Base-by-base conservation (phyloP, 2,888 invertebrate species). In the Prosapia bicincta region DNA sequence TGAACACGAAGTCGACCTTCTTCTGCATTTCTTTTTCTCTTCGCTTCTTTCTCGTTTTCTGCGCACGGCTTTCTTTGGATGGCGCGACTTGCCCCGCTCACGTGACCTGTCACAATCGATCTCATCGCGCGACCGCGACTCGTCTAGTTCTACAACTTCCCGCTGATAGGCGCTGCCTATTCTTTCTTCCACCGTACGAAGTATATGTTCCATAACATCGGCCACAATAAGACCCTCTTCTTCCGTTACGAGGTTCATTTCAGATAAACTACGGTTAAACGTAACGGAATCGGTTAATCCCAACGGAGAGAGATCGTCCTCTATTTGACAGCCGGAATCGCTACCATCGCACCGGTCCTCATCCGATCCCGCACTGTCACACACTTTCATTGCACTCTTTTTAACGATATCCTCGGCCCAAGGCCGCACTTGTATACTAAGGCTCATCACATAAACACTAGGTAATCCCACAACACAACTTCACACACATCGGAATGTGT, bases 41-140 rank as follows among this genome's bases (percentile, higher is more conserved):
- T 69, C 77, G 71, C 70, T 83, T 81, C 83, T 83, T 81, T 81
- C 82, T 85, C 85, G 85, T 85, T 85, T 85, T 85, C 85, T 82
- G 79, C 83, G 83, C 84, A 84, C 84, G 84, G 84, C 85, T 84
- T 83, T 83, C 82, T 81, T 84, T 83, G 83, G 81, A 74, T 67
- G 74, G 69, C 70, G 28, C 76, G 68, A 75, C 74, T 71, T 71
- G 71, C 74, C 43, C 68, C 74, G 76, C 74, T 76, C 77, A 75
- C 77, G 77, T 79, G 76, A 80, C 79, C 74, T 72, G 70, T 78
- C 77, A 74, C 79, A 76, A 78, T 79, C 79, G 78, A 79, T 78
- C 80, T 77, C 77, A 75, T 72, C 78, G 66, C 77, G 78, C 77
- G 78, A 76, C 78, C 77, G 69, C 80, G 78, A 82, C 84, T 84